Conservation (phyloP, 1,140 invertebrate species). For the Philotrypesis tridentata region DNA sequence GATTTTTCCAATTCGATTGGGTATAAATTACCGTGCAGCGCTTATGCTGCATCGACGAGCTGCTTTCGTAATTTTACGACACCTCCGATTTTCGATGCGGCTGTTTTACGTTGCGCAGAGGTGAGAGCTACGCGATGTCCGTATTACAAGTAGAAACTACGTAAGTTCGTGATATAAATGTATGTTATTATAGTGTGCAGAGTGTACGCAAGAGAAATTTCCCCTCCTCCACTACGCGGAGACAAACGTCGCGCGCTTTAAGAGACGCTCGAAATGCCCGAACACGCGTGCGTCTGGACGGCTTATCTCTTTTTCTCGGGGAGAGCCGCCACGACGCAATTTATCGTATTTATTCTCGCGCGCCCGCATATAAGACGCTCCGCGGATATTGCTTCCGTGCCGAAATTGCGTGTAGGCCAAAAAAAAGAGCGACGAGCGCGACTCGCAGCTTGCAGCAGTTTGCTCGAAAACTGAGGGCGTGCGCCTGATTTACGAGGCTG, state of each 20-base stretch:
- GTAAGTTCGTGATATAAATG: too few species aligned
- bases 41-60: too few species aligned
- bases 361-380: slow-evolving; percentile 24
- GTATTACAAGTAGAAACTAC: too few species aligned
- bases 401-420: slow-evolving; percentile 6
- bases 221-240: background rate
- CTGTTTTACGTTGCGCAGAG: background rate
- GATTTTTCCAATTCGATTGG: background rate
- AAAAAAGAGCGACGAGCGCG: background rate
- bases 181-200: too few species aligned
- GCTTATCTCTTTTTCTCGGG: too few species aligned
- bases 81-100: too few species aligned
- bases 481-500: slow-evolving; percentile 21
- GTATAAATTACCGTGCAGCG: background rate
- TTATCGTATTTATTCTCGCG: slow-evolving; percentile 40
- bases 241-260: background rate
- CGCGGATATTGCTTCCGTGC: slow-evolving; percentile 11
- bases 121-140: background rate
- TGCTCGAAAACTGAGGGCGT: background rate
- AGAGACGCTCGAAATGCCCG: slow-evolving; percentile 22
- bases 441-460: background rate
- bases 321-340: background rate
- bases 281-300: slow-evolving; percentile 21
- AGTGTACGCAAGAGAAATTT: too few species aligned
- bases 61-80: background rate